Base-by-base conservation (phyloP, 1,140 invertebrate species). In the Brachionus calyciflorus region DNA sequence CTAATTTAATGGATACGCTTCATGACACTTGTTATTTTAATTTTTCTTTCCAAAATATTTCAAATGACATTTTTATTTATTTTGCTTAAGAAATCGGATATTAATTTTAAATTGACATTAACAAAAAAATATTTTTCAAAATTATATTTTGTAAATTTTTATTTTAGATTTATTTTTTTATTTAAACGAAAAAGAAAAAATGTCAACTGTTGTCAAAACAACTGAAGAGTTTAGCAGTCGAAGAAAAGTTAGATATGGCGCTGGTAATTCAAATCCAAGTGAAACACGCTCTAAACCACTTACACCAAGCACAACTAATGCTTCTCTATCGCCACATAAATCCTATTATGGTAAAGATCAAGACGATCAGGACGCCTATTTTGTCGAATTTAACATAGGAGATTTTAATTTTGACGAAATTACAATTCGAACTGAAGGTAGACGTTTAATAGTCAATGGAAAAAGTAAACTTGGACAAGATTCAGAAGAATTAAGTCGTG, bases 341-440 rank as follows among this genome's bases (percentile, higher is more conserved):
- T 21, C 69, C 26, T 41, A 73, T 46, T 33, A 73, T n/a, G 69
- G 69, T 33, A 73, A 73, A 33, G 69, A 73, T 30, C 46, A 73
- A 41, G 51, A 73, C 21, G 69, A 30, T 12, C 30, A 49, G 30
- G 46, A 49, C 0, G 69, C 51, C 28, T 73, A 73, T 21, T 37
- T 55, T 19, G 51, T 73, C 21, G 69, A 73, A 17, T 73, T 73
- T 28, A 73, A 73, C n/a, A 41, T 73, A 19, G 69, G 69, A 0
- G 46, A 73, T n/a, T 73, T 73, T 55, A 30, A 73, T 14, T 73
- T 73, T 17, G 48, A 73, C 12, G 69, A 73, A n/a, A 51, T 73
- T 14, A 51, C 69, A 4, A 55, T 73, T 17, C 44, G 69, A 19
- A 73, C 69, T n/a, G 69, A 73, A n/a, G 69, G 69, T 30, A 41